Evolutionary conservation across 2,797 vertebrate species (phyloP).

Genomic region (Phrynocephalus vlangalii): DNA sequence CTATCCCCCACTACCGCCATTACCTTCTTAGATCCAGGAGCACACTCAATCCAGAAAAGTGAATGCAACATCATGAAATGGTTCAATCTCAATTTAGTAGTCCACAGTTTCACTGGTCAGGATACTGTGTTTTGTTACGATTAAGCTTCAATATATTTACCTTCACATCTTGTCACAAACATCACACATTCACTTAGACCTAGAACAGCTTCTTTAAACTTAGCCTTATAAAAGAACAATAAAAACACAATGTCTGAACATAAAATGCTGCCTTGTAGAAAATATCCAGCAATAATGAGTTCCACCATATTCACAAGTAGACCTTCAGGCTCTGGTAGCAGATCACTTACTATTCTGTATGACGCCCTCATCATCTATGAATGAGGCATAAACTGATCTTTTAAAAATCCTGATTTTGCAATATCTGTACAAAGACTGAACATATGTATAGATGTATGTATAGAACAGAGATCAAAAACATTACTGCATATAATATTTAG

Average conservation of each 20-base stretch:
- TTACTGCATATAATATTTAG: not conserved
- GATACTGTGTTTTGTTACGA: not conserved
- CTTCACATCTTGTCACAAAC: not conserved
- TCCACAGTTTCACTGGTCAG: not conserved
- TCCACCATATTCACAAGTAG: not conserved
- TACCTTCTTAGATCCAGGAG: not conserved
- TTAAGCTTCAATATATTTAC: not conserved
- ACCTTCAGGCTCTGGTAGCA: conserved; percentile 10
- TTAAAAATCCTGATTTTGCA: not conserved
- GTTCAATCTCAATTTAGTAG: not conserved
- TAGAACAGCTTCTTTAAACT: no score
- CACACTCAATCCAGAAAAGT: not conserved
- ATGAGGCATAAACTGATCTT: not conserved
- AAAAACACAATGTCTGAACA: conserved; percentile 34
- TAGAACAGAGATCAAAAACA: not conserved
- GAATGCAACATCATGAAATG: not conserved
- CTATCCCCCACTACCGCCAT: not conserved
- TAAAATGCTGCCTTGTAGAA: conserved; percentile 15
- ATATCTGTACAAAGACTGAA: not conserved
- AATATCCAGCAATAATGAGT: not conserved
- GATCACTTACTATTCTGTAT: conserved; percentile 24
- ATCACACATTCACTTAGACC: no score
- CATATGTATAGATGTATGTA: not conserved
- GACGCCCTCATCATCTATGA: not conserved
- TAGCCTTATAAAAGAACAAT: not conserved